These are phyloP conservation scores for Dipodomys merriami DNA, from an alignment of 2,113 vertebrate genomes.

Conservation along the genomic window DNA sequence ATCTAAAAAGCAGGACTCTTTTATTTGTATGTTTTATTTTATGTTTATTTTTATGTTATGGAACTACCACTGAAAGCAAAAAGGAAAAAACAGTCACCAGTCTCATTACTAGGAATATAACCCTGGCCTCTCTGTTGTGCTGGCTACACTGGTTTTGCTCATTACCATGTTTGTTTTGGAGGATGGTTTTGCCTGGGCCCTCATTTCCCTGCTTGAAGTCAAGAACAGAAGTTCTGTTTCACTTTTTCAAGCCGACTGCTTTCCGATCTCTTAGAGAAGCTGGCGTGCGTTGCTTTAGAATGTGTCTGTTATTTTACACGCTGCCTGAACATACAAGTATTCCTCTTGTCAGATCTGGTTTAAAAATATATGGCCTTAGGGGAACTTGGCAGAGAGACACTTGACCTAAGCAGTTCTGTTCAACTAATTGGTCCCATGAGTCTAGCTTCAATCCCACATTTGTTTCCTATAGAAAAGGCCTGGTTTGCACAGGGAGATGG, in stretches of 20 bases:
- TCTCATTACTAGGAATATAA: not conserved
- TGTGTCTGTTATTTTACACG: not conserved
- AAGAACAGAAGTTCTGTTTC: not conserved
- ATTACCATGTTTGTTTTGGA: not conserved
- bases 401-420: slow-evolving; percentile 12
- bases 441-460: not conserved
- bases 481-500: not conserved
- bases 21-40: no score
- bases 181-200: not conserved
- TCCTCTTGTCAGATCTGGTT: slow-evolving; percentile 4
- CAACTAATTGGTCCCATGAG: not conserved
- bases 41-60: not conserved
- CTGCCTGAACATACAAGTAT: not conserved
- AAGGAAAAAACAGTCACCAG: not conserved
- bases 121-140: not conserved
- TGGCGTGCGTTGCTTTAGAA: not conserved
- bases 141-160: not conserved
- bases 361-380: not conserved
- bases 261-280: not conserved
- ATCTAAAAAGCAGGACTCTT: no score
- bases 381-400: not conserved
- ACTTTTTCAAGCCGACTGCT: not conserved
- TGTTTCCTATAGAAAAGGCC: not conserved
- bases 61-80: not conserved
- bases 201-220: not conserved